Evolutionary conservation across 2,888 invertebrate genomes (phyloP), one percentile per base, ranked within the genome.

Genomic region (Elgonia sp.): DNA sequence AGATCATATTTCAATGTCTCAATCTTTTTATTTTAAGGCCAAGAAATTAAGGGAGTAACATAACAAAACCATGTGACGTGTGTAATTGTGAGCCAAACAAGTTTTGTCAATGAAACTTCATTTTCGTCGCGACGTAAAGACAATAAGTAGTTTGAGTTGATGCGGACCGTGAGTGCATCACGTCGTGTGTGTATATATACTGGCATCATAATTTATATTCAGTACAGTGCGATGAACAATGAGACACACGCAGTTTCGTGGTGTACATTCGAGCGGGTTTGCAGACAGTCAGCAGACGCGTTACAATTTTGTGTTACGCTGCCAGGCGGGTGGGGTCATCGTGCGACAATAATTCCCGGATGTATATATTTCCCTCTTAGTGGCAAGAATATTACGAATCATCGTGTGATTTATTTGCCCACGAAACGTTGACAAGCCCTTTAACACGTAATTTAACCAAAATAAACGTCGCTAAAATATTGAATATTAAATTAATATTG

Each of bases 121-220:
- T 77, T 75, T 60, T 46, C 29, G 62, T 76, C 69, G 75, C 76
- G 63, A 75, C 62, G 77, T 63, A 72, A 83, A 79, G 75, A 84
- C 84, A 84, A 84, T 87, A 87, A 84, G 82, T 83, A 72, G 73
- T 29, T 55, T 50, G 29, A 73, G 67, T 79, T 67, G 80, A 75
- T 62, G 62, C 18, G 53, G 55, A 46, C 21, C 39, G 50, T 57
- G 53, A 16, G 63, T 57, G 20, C 29, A 16, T 70, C 39, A 60
- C 40, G 29, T 14, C n/a, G 21, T 50, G 39, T 37, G 16, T 67
- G 60, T 79, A 53, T 75, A 73, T 84, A 82, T 82, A 82, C 60
- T 76, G 50, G 57, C 67, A 62, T 87, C 86, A 85, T 89, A 89
- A 89, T 88, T 89, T 88, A 86, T 88, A 88, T 88, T 85, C 76